Percentiles rank a stretch among this genome's conserved stretches.
Evolutionary conservation across 2,113 vertebrate genomes (phyloP).

Genomic region (Gallinago media): DNA sequence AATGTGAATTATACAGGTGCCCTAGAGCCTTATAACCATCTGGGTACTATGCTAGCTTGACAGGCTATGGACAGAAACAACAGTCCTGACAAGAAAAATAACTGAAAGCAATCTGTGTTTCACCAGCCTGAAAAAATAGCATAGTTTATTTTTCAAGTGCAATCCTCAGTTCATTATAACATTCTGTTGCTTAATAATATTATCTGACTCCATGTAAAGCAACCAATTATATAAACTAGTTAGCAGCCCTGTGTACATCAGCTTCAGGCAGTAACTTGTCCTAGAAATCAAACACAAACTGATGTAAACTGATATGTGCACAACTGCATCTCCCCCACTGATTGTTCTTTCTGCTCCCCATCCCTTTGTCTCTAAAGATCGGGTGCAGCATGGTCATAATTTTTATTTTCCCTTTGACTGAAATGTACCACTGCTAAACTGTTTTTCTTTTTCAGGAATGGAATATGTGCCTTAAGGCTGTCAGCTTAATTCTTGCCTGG

Average conservation of each 20-base stretch:
- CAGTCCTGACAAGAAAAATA: constrained; percentile 47
- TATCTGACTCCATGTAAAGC: constrained; percentile 51
- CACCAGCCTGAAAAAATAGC: background rate
- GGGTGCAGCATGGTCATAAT: background rate
- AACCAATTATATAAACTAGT: constrained; percentile 52
- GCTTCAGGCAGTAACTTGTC: constrained; percentile 63
- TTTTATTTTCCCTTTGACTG: background rate
- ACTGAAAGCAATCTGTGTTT: constrained; percentile 55
- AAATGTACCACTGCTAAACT: background rate
- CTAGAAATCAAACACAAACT: constrained; percentile 61
- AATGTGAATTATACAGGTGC: constrained; percentile 24
- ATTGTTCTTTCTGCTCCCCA: background rate
- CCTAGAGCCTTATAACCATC: constrained; percentile 51
- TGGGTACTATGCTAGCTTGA: constrained; percentile 7
- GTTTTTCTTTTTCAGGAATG: background rate
- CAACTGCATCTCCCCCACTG: background rate
- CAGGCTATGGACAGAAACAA: constrained; percentile 43
- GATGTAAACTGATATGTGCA: constrained; percentile 51
- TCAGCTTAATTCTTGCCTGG: background rate
- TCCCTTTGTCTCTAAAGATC: background rate
- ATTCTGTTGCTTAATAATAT: constrained; percentile 58
- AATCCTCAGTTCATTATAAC: constrained; percentile 35
- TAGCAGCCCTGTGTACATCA: constrained; percentile 18
- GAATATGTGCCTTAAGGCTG: background rate
- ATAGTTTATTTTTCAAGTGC: constrained; percentile 40